Conservation (phyloP, 1,140 invertebrate genomes). For the Rhopalosiphum maidis region DNA sequence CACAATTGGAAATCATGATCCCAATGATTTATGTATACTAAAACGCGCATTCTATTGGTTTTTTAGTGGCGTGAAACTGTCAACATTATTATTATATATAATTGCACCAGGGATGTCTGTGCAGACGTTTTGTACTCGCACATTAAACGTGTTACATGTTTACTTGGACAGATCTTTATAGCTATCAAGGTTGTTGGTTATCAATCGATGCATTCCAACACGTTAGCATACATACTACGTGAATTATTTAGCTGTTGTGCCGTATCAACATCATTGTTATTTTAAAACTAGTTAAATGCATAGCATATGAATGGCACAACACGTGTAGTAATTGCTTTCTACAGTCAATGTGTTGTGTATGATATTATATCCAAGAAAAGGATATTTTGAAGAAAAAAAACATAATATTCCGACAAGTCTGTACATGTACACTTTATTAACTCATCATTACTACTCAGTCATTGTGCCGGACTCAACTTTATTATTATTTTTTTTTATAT, state of each 20-base stretch:
- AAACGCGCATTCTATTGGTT: background rate
- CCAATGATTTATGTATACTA: background rate
- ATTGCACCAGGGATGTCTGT: background rate
- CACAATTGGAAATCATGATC: constrained; percentile 58
- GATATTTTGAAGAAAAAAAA: background rate
- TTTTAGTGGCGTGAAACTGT: background rate
- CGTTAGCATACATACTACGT: background rate
- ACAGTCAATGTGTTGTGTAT: background rate
- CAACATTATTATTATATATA: background rate
- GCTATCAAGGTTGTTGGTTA: background rate
- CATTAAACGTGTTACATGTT: background rate
- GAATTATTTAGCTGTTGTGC: background rate
- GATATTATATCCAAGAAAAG: background rate
- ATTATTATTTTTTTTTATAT: constrained; percentile 41
- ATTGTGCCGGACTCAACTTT: constrained; percentile 9
- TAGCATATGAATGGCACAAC: background rate
- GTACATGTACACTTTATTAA: background rate
- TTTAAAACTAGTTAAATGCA: background rate
- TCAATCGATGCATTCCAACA: constrained; percentile 46
- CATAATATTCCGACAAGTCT: background rate
- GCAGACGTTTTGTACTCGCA: background rate
- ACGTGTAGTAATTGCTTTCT: background rate
- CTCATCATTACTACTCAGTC: constrained; percentile 33
- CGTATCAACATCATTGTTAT: background rate
- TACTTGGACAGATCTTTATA: background rate